Evolutionary conservation across 2,888 invertebrate species (phyloP).

Genomic region (Thymelicus acteon): DNA sequence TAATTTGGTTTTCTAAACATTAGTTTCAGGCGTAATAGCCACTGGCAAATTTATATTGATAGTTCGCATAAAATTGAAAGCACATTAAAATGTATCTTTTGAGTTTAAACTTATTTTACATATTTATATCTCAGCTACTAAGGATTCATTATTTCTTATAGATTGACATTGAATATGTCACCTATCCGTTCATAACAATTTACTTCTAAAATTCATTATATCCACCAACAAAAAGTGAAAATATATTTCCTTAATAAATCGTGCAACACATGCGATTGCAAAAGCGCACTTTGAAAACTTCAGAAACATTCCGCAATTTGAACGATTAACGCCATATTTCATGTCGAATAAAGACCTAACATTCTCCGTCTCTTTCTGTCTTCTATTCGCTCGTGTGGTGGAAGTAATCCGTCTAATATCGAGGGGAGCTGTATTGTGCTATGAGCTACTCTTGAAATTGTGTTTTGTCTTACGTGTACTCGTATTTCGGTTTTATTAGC

Average conservation of each 20-base stretch:
- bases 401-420: constrained; percentile 59
- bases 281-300: constrained; percentile 21
- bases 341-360: constrained; percentile 28
- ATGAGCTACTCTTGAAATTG: constrained; percentile 2
- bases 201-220: too few relatives aligned
- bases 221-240: too few relatives aligned
- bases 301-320: constrained; percentile 17
- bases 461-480: constrained; percentile 3
- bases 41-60: too few relatives aligned
- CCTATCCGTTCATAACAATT: too few relatives aligned
- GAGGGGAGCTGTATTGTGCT: constrained; percentile 46
- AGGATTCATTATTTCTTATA: too few relatives aligned
- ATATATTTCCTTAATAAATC: background rate
- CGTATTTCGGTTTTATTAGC: constrained; percentile 1
- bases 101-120: too few relatives aligned
- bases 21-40: too few relatives aligned
- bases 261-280: background rate
- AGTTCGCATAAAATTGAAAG: too few relatives aligned
- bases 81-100: too few relatives aligned
- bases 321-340: constrained; percentile 31
- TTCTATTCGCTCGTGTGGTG: constrained; percentile 46
- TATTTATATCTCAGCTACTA: too few relatives aligned
- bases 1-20: too few relatives aligned
- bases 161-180: too few relatives aligned
- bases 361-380: constrained; percentile 1